phyloP scores from a whole-genome alignment of 2,888 invertebrate genomes.

The Temnothorax ravouxi region DNA sequence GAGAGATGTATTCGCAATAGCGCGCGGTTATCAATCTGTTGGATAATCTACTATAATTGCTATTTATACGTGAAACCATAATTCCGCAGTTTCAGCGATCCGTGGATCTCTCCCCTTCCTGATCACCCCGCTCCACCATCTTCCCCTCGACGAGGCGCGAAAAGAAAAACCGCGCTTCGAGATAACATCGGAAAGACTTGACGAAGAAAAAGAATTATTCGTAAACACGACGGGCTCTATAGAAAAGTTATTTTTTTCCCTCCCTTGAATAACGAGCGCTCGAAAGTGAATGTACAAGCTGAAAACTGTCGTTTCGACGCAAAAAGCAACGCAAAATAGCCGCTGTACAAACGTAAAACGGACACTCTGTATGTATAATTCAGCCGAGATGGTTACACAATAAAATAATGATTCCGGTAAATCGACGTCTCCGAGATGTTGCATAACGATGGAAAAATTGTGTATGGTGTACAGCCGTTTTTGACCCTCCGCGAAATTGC shows the following conservation, averaged over 20 bases:
- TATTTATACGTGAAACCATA: conserved; percentile 22
- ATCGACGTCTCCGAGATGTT: background rate
- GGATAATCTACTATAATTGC: conserved; percentile 39
- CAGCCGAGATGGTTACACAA: background rate
- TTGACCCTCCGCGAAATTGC: background rate
- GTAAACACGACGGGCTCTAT: background rate
- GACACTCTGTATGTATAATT: conserved; percentile 13
- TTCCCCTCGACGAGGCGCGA: background rate
- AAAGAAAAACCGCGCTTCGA: background rate
- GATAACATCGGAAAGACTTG: background rate
- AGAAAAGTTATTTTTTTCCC: background rate
- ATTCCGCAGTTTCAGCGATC: conserved; percentile 29
- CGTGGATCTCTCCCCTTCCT: background rate
- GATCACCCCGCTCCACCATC: no score
- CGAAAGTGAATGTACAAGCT: background rate
- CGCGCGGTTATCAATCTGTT: conserved; percentile 40
- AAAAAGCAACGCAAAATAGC: background rate
- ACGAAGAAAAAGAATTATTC: background rate
- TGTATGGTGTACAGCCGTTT: background rate
- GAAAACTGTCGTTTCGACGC: background rate
- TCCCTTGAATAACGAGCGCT: no score
- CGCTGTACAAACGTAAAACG: background rate
- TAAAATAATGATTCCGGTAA: conserved; percentile 28
- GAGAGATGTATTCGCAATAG: conserved; percentile 29
- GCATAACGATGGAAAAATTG: background rate